phyloP scores from a whole-genome alignment of 2,888 invertebrate species.

The Oxyteleia sp. region DNA sequence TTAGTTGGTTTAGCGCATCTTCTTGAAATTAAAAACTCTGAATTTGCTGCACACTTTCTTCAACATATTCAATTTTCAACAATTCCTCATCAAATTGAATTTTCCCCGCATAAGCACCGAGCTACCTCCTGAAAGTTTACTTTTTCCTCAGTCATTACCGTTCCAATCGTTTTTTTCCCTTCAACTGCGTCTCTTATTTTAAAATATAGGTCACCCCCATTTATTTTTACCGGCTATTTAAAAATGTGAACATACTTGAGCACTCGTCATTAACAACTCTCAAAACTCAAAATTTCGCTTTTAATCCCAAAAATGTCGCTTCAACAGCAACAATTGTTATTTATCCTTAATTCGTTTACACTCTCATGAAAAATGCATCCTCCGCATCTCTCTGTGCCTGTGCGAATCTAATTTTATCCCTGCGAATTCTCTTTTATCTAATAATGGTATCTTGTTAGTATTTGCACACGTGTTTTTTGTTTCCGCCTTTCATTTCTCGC shows the following conservation, averaged over 20 bases:
- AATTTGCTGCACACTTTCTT: no score
- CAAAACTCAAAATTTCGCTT: no score
- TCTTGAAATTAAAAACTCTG: no score
- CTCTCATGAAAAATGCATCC: slow-evolving; percentile 28
- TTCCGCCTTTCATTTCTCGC: slow-evolving; percentile 61
- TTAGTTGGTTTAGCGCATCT: no score
- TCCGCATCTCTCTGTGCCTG: neutral
- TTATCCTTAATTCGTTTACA: neutral
- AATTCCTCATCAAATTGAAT: no score
- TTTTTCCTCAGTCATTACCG: slow-evolving; percentile 1
- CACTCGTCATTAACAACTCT: no score
- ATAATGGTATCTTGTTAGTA: slow-evolving; percentile 49
- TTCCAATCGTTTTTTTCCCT: slow-evolving; percentile 14
- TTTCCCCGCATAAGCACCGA: no score
- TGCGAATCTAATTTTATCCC: slow-evolving; percentile 38
- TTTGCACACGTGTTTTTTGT: slow-evolving; percentile 59
- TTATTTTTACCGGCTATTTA: slow-evolving; percentile 38
- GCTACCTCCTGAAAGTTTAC: neutral
- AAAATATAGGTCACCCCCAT: slow-evolving; percentile 41
- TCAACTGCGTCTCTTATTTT: slow-evolving; percentile 31
- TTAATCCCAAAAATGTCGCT: no score
- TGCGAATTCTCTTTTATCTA: slow-evolving; percentile 44
- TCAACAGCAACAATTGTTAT: neutral
- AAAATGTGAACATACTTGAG: neutral
- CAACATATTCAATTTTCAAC: no score